Evolutionary conservation across 2,797 vertebrate species (phyloP), one percentile per base, ranked within the genome.

Genomic region (Esox lucius): DNA sequence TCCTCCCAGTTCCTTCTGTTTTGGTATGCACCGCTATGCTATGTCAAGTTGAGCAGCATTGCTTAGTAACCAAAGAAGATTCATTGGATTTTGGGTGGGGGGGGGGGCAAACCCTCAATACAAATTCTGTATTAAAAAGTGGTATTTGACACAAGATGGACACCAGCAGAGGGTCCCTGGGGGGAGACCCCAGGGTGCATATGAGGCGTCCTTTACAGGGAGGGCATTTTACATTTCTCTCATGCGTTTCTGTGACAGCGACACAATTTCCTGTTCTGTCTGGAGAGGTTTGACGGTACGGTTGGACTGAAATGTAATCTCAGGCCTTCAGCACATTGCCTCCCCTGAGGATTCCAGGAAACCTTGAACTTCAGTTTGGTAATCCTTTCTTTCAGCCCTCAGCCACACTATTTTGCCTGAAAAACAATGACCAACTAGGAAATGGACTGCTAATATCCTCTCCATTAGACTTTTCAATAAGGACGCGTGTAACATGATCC

Each of bases 191-290:
- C 62, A 88, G 91, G 90, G 91, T 91, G 92, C 87, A 91, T 91
- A 90, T 87, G 87, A 92, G 87, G 87, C 87, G 84, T 90, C 89
- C 83, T 84, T 91, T 93, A 90, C 86, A 76, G 76, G 82, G 87
- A 91, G 84, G 85, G 87, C 89, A 94, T 94, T 93, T 13, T 94
- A 94, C 92, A 93, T 94, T 94, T 94, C 89, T 91, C 88, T 87
- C 84, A 84, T 74, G 85, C 90, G 79, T 93, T 90, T 89, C 88
- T 85, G 88, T 94, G 93, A 94, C 93, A 94, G 92, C 82, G 87
- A 93, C 92, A 94, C 92, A 94, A 94, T 94, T 94, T 94, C 91
- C 92, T 94, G 90, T 93, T 92, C 93, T 89, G 89, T 92, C 91
- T 93, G 92, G 91, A 80, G 78, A 90, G 90, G 91, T 91, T 87